These are phyloP conservation scores for Physella acuta DNA, from an alignment of 1,140 invertebrate genomes.

Conservation along the genomic window DNA sequence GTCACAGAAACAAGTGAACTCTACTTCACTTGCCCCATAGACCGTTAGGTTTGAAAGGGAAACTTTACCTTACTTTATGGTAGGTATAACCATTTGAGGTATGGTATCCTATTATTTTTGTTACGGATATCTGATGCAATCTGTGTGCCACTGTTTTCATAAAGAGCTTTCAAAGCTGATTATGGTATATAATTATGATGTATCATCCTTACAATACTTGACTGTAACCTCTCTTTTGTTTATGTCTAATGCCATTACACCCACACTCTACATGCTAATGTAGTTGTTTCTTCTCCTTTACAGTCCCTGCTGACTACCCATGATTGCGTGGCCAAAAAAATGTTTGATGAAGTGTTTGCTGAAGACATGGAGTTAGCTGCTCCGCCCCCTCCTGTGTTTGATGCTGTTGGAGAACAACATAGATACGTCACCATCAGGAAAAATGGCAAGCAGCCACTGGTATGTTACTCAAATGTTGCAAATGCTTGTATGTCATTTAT, in stretches of 20 bases:
- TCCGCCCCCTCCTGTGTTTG: conserved; percentile 27
- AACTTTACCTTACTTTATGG: too few relatives aligned
- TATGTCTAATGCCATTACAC: neutral
- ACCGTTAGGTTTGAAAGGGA: too few relatives aligned
- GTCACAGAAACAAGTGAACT: too few relatives aligned
- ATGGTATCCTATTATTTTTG: too few relatives aligned
- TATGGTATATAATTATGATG: neutral
- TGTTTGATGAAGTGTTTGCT: conserved; percentile 12
- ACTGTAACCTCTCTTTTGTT: neutral
- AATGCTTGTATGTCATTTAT: too few relatives aligned
- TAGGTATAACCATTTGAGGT: too few relatives aligned
- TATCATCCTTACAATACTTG: neutral
- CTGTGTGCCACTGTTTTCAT: too few relatives aligned
- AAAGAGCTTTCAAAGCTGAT: too few relatives aligned
- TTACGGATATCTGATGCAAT: too few relatives aligned
- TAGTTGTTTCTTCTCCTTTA: conserved; percentile 1
- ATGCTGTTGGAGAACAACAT: conserved; percentile 25
- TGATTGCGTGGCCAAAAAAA: conserved; percentile 27
- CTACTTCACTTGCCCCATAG: too few relatives aligned
- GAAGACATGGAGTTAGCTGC: conserved; percentile 14
- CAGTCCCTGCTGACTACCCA: conserved; percentile 28
- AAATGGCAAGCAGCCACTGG: conserved; percentile 32
- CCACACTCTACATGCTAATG: neutral
- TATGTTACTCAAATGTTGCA: too few relatives aligned
- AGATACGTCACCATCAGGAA: conserved; percentile 32